Evolutionary conservation across 1,140 invertebrate species (phyloP), one percentile per base, ranked within the genome.

Genomic region (Drosophila repleta): DNA sequence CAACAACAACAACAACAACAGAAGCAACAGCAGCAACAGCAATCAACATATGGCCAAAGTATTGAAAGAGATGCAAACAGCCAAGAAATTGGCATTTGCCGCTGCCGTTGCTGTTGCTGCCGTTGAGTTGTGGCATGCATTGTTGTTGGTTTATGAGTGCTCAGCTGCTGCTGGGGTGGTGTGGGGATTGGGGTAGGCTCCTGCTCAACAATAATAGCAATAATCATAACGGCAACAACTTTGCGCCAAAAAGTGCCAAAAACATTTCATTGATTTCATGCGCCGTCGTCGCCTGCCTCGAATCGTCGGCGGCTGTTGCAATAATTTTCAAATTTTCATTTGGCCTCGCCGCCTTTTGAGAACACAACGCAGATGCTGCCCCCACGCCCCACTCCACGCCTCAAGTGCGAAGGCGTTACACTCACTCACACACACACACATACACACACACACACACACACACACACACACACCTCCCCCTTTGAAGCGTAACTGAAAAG

Each of bases 281-380:
- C 75, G 79, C 52, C 56, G 46, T 49, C 35, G 35, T 5, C 49
- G 20, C 13, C 43, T 2, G 2, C 45, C 53, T 37, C 32, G 35
- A 17, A 21, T 51, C 21, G 55, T 15, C 70, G 63, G 60, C 81
- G 77, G 82, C 71, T 81, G 61, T 77, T 83, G 83, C 79, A 88
- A 88, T 88, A 88, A 88, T 88, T 88, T 88, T 88, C 83, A 61
- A 88, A 88, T 88, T 84, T 84, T 84, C 81, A 80, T 76, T 84
- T 84, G 77, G 61, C 63, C 63, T 57, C 45, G 71, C 63, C 80
- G 72, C 71, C 72, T 65, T 37, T 45, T 57, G 61, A 83, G 58
- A 83, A 79, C 80, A 79, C 60, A 79, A 70, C 80, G 41, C 80
- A 84, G 80, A 84, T 84, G 80, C 79, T 84, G 80, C 76, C 46